Conservation (phyloP, 1,140 invertebrate genomes). For the Ruditapes philippinarum region DNA sequence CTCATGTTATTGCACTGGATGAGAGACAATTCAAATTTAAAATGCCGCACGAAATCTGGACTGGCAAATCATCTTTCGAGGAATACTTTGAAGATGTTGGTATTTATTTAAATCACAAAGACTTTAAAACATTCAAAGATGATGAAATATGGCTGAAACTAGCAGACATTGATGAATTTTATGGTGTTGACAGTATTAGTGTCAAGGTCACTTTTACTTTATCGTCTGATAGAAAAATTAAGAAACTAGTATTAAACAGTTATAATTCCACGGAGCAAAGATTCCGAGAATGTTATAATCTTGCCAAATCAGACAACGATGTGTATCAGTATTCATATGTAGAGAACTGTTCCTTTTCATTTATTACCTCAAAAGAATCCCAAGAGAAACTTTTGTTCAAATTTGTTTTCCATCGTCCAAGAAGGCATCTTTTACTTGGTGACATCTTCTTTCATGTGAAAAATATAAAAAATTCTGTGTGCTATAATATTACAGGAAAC, state of each 20-base stretch:
- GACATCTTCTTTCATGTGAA: slow-evolving; percentile 66
- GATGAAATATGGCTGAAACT: slow-evolving; percentile 51
- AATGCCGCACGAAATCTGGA: slow-evolving; percentile 61
- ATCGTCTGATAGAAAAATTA: not conserved
- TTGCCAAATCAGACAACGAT: not conserved
- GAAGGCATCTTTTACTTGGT: slow-evolving; percentile 58
- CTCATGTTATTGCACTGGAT: slow-evolving; percentile 71
- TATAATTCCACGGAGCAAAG: slow-evolving; percentile 35
- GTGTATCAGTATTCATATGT: not conserved
- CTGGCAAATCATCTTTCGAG: slow-evolving; percentile 44
- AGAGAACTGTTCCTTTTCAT: slow-evolving; percentile 10
- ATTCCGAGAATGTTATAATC: slow-evolving; percentile 50
- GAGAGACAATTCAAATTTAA: slow-evolving; percentile 43
- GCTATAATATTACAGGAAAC: slow-evolving; percentile 44
- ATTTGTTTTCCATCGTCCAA: slow-evolving; percentile 48
- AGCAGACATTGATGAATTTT: slow-evolving; percentile 51
- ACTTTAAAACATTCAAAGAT: not conserved
- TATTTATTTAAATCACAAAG: slow-evolving; percentile 57
- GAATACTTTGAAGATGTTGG: slow-evolving; percentile 69
- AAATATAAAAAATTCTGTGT: slow-evolving; percentile 35
- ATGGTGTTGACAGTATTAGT: slow-evolving; percentile 7
- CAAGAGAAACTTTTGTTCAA: slow-evolving; percentile 41
- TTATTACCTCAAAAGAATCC: not conserved
- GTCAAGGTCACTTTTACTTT: slow-evolving; percentile 36
- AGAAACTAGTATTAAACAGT: slow-evolving; percentile 45